Percentiles rank a stretch among this genome's conserved stretches.
Conservation (phyloP, 2,888 invertebrate species). For the Cyaniris semiargus region DNA sequence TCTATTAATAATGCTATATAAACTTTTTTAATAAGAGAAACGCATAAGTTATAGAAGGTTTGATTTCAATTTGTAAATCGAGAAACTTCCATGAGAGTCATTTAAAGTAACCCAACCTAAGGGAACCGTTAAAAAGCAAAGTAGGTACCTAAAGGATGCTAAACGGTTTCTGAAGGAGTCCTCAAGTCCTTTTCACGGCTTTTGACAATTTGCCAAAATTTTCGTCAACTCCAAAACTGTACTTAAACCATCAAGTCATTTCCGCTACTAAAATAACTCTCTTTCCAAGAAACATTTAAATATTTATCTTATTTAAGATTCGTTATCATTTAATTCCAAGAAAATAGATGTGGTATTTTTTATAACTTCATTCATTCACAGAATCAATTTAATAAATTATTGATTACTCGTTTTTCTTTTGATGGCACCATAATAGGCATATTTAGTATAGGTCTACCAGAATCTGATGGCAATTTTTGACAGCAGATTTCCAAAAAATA, state of each 20-base stretch:
- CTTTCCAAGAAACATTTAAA: background rate
- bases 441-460: too few species aligned
- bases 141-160: constrained; percentile 3
- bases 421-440: background rate
- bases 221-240: constrained; percentile 7
- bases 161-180: constrained; percentile 25
- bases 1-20: too few species aligned
- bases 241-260: constrained; percentile 19
- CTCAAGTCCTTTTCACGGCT: constrained; percentile 13
- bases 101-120: background rate
- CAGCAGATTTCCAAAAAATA: too few species aligned
- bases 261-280: background rate
- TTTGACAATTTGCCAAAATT: constrained; percentile 30
- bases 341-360: background rate
- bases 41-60: too few species aligned
- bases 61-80: background rate
- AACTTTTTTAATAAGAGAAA: too few species aligned
- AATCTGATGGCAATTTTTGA: too few species aligned
- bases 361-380: background rate
- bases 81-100: background rate
- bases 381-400: background rate
- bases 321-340: background rate
- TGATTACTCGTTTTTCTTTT: background rate
- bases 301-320: constrained; percentile 4
- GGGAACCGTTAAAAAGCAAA: background rate